These are phyloP conservation scores for Drosophila acutilabella DNA, from an alignment of 2,888 invertebrate species.

Conservation along the genomic window DNA sequence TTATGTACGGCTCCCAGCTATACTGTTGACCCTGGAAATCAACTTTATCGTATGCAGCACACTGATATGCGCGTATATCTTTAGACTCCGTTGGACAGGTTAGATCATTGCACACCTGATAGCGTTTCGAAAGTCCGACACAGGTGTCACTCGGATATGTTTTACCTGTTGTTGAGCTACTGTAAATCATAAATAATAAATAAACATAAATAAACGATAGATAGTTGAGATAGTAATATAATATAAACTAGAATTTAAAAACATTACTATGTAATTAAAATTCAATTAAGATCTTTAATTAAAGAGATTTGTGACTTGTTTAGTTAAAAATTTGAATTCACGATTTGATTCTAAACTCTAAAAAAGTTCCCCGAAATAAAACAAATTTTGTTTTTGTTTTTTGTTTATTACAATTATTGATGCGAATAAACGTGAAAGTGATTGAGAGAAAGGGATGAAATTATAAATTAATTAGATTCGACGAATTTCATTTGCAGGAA, in stretches of 20 bases:
- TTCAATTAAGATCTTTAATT: not conserved
- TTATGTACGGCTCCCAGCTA: slow-evolving; percentile 93
- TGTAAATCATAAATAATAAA: slow-evolving; percentile 41
- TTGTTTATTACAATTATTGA: slow-evolving; percentile 31
- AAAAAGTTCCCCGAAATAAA: slow-evolving; percentile 5
- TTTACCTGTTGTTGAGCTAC: slow-evolving; percentile 76
- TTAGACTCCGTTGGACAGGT: slow-evolving; percentile 86
- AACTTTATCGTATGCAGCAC: slow-evolving; percentile 90
- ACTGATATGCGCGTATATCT: slow-evolving; percentile 91
- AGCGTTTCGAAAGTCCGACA: slow-evolving; percentile 91
- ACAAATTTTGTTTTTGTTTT: not conserved
- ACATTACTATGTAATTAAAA: not conserved
- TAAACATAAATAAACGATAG: not conserved
- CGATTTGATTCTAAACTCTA: not conserved
- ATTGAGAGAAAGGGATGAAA: slow-evolving; percentile 10
- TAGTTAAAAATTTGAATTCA: not conserved
- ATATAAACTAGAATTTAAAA: not conserved
- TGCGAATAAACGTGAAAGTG: slow-evolving; percentile 17
- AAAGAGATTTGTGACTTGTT: not conserved
- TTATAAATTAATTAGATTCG: slow-evolving; percentile 57
- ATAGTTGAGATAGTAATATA: not conserved
- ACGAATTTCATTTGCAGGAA: slow-evolving; percentile 69
- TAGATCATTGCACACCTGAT: slow-evolving; percentile 93
- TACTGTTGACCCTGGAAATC: slow-evolving; percentile 92
- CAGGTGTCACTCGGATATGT: slow-evolving; percentile 86